A percentile compares a stretch with the other conserved stretches of the same genome.
Evolutionary conservation across 1,140 invertebrate genomes (phyloP).

Genomic region (Riptortus pedestris): DNA sequence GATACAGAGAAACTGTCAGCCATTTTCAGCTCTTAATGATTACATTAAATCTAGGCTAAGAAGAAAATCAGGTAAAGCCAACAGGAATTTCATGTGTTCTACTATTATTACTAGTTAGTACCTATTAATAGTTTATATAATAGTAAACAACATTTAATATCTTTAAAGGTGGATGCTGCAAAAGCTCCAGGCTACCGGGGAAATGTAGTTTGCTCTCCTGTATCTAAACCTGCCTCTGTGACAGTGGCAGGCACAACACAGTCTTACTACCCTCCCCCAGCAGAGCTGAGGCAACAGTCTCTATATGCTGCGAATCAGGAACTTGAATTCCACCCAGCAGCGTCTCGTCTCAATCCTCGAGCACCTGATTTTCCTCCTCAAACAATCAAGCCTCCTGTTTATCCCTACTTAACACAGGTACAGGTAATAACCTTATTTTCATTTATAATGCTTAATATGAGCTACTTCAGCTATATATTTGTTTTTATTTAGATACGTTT

Average conservation of each 20-base stretch:
- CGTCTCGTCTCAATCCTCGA: conserved; percentile 71
- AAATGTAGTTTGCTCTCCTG: conserved; percentile 56
- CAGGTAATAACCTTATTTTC: background rate
- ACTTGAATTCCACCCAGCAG: conserved; percentile 18
- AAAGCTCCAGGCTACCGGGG: conserved; percentile 73
- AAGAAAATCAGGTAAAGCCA: too few relatives aligned
- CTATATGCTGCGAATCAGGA: background rate
- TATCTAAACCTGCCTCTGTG: conserved; percentile 40
- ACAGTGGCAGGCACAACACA: conserved; percentile 35
- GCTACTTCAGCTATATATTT: too few relatives aligned
- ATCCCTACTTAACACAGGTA: background rate
- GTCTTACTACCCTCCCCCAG: conserved; percentile 17
- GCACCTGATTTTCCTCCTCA: conserved; percentile 67
- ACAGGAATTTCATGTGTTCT: too few relatives aligned
- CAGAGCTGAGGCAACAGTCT: conserved; percentile 4
- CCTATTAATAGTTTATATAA: too few relatives aligned
- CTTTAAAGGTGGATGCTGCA: conserved; percentile 59
- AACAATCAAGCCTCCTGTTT: conserved; percentile 32
- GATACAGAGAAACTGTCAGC: too few relatives aligned
- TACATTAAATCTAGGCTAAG: too few relatives aligned
- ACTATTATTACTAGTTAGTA: too few relatives aligned
- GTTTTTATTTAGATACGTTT: too few relatives aligned
- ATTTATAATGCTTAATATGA: too few relatives aligned
- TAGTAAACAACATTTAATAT: too few relatives aligned
- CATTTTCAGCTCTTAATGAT: too few relatives aligned